phyloP scores from a whole-genome alignment of 2,888 invertebrate species.

The Stratiomys singularior region DNA sequence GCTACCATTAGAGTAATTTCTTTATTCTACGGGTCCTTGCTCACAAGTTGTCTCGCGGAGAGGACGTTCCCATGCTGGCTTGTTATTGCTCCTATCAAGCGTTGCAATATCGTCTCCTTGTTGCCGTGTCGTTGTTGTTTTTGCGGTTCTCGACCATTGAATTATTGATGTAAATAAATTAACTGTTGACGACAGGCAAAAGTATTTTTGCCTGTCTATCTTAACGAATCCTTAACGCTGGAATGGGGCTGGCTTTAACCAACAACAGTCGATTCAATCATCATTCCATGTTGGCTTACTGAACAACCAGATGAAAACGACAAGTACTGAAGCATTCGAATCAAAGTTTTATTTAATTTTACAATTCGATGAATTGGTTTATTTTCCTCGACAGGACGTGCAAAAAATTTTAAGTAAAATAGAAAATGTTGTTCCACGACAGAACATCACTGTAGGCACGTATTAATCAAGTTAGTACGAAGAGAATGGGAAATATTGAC shows the following conservation, averaged over 20 bases:
- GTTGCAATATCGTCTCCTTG: background rate
- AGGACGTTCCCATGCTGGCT: background rate
- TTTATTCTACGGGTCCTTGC: conserved; percentile 29
- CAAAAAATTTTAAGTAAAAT: background rate
- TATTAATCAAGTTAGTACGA: too few relatives aligned
- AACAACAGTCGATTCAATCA: background rate
- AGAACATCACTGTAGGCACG: too few relatives aligned
- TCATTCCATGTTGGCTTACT: background rate
- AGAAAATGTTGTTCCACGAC: background rate
- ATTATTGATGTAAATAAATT: conserved; percentile 48
- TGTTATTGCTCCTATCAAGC: background rate
- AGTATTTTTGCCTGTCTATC: background rate
- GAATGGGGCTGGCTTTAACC: conserved; percentile 3
- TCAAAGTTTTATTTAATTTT: conserved; percentile 46
- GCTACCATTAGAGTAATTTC: conserved; percentile 21
- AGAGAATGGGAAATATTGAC: too few relatives aligned
- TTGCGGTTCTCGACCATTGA: conserved; percentile 38
- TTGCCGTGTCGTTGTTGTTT: background rate
- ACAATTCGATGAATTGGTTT: conserved; percentile 40
- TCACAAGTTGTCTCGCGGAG: background rate
- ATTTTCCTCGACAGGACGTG: background rate
- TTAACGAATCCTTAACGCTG: background rate
- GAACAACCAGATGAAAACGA: background rate
- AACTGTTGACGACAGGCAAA: conserved; percentile 38
- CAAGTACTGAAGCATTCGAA: conserved; percentile 32